phyloP scores from a whole-genome alignment of 2,888 invertebrate species.

The Nudaria mundana region DNA sequence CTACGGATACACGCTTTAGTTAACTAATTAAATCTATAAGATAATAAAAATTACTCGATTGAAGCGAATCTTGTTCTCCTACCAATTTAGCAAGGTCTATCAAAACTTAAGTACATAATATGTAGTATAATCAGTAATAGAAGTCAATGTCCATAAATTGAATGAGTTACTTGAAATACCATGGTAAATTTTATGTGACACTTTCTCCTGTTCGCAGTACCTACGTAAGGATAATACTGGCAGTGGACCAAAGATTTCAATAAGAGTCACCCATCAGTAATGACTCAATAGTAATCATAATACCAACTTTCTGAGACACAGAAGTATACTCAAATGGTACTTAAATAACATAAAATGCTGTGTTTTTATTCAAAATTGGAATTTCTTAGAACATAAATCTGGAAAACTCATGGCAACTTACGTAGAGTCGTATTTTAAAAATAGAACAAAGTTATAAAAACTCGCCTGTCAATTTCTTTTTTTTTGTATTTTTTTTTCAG shows the following conservation, averaged over 20 bases:
- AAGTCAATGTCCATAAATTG: constrained; percentile 6
- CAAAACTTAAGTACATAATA: background rate
- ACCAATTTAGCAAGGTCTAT: background rate
- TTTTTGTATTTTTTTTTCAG: constrained; percentile 39
- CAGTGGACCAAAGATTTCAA: constrained; percentile 49
- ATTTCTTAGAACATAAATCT: too few species aligned
- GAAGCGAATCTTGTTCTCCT: too few species aligned
- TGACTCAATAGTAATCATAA: too few species aligned
- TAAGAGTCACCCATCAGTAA: constrained; percentile 5
- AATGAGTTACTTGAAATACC: constrained; percentile 25
- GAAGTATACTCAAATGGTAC: too few species aligned
- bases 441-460: constrained; percentile 18
- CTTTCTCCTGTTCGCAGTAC: constrained; percentile 32
- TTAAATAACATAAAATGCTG: too few species aligned
- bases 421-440: background rate
- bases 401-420: too few species aligned
- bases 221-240: constrained; percentile 39
- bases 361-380: too few species aligned
- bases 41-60: too few species aligned
- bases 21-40: too few species aligned
- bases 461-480: constrained; percentile 17
- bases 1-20: too few species aligned
- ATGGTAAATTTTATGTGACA: constrained; percentile 35
- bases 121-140: background rate
- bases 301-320: too few species aligned